phyloP scores from a whole-genome alignment of 2,113 vertebrate species.

The Pagrus major region DNA sequence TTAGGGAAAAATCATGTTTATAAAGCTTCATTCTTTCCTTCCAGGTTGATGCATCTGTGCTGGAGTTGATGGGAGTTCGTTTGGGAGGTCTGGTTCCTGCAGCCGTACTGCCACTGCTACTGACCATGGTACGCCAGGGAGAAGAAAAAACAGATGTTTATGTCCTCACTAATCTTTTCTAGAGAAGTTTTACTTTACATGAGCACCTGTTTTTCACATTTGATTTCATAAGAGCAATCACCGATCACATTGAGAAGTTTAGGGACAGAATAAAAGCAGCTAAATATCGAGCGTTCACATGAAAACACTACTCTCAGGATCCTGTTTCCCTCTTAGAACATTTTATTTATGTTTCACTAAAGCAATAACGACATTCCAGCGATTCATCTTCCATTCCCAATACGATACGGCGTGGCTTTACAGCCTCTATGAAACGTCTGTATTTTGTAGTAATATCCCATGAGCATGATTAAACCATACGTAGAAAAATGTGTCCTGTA shows the following conservation, averaged over 20 bases:
- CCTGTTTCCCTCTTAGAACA: not conserved
- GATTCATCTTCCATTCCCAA: constrained; percentile 14
- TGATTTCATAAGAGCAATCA: not conserved
- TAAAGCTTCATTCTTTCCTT: not conserved
- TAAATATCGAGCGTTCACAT: not conserved
- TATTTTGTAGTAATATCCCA: constrained; percentile 28
- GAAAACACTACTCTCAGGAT: not conserved
- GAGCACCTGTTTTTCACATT: not conserved
- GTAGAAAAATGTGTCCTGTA: not conserved
- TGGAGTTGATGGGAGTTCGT: constrained; percentile 62
- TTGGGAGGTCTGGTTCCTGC: constrained; percentile 57
- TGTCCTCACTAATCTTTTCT: too few species aligned
- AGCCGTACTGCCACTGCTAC: constrained; percentile 45
- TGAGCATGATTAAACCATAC: constrained; percentile 25
- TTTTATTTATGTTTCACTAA: constrained; percentile 19
- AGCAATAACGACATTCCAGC: constrained; percentile 36
- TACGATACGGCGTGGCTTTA: constrained; percentile 1
- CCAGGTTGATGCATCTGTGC: constrained; percentile 17
- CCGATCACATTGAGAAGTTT: not conserved
- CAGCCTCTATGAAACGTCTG: constrained; percentile 19
- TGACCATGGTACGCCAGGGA: constrained; percentile 39
- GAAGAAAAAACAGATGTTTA: not conserved
- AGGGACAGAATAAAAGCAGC: not conserved
- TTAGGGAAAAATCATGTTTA: not conserved
- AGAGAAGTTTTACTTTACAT: not conserved